Evolutionary conservation across 2,888 invertebrate species (phyloP).

Genomic region (Hermodice carunculata): DNA sequence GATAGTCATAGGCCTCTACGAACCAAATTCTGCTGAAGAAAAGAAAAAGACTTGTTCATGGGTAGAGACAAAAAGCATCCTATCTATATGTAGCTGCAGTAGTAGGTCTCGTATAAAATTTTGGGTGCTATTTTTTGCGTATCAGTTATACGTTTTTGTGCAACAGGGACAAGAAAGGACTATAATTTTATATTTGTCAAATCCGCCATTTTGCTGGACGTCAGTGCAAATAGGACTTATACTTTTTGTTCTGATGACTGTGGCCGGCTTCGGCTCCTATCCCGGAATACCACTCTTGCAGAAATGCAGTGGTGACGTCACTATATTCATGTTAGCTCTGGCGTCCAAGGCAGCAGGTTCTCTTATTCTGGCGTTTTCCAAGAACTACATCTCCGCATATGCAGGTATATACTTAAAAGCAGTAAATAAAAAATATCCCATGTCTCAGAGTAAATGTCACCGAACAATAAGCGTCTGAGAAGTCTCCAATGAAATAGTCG

Average conservation of each 20-base stretch:
- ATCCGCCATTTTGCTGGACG: conserved; percentile 38
- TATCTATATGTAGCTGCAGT: conserved; percentile 26
- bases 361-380: conserved; percentile 62
- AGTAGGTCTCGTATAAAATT: conserved; percentile 51
- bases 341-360: conserved; percentile 66
- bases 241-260: conserved; percentile 35
- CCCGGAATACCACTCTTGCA: conserved; percentile 43
- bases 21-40: conserved; percentile 15
- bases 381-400: conserved; percentile 59
- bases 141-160: conserved; percentile 65
- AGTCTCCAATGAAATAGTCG: no score
- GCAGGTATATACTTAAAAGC: conserved; percentile 58
- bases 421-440: no score
- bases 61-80: no score
- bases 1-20: conserved; percentile 60
- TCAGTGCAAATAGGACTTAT: conserved; percentile 40
- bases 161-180: conserved; percentile 67
- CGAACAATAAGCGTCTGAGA: no score
- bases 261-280: conserved; percentile 41
- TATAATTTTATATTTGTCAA: conserved; percentile 58
- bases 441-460: no score
- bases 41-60: no score
- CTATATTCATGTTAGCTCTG: conserved; percentile 60
- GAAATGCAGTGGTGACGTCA: conserved; percentile 27
- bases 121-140: conserved; percentile 65